Evolutionary conservation across 2,113 vertebrate genomes (phyloP), one percentile per base, ranked within the genome.

Genomic region (Crotophaga sulcirostris): DNA sequence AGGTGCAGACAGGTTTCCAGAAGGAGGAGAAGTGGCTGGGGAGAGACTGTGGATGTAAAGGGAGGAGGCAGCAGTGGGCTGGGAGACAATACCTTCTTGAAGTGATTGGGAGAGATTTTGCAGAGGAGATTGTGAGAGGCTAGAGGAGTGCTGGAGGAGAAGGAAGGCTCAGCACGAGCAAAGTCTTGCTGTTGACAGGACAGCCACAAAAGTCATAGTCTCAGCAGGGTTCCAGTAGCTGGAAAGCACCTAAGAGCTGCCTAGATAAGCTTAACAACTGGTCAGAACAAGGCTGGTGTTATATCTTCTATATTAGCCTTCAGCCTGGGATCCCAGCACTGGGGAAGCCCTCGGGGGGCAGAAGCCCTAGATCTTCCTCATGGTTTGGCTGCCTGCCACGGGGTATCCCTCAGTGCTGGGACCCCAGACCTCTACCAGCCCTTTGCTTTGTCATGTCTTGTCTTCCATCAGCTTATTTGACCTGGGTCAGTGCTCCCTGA

Each of bases 191-290:
- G 13, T 23, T 73, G 24, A 40, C 16, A 52, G 29, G 31, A n/a
- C n/a, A 58, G 36, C n/a, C 20, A 29, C 0, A 0, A 34, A 70
- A 84, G 33, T n/a, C n/a, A 28, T 3, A 23, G n/a, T 26, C 17
- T 90, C 47, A 34, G n/a, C 36, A 72, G 52, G 12, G 28, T 40
- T 88, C 33, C 42, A 31, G 60, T 18, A 29, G 34, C 63, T 72
- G 56, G 28, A 59, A 85, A 49, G 38, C 25, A 36, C 56, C 24
- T 79, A 36, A 55, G 66, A 85, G 56, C 40, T 44, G 44, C 20
- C 77, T 40, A 58, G 77, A 20, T 58, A 49, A 82, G n/a, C 31
- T 78, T 49, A 62, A 45, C 26, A 79, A 12, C 28, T 4, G 2
- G 6, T 85, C 51, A 87, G 54, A 84, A 38, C 10, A 56, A 89